phyloP scores from a whole-genome alignment of 2,797 vertebrate genomes.

The Sardinella longiceps region DNA sequence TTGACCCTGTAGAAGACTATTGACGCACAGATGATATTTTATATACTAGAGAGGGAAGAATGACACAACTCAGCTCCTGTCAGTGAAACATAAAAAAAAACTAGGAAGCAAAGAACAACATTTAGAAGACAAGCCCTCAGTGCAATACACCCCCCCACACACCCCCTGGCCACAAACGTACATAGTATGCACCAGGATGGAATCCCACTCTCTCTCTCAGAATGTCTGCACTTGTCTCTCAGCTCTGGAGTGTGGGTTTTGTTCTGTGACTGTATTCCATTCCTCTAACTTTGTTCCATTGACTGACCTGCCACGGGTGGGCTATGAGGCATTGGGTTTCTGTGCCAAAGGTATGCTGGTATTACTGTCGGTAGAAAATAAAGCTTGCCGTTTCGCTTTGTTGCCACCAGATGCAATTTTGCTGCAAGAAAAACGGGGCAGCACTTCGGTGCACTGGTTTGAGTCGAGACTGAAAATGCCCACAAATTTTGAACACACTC shows the following conservation, averaged over 20 bases:
- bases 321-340: constrained; percentile 60
- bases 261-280: constrained; percentile 61
- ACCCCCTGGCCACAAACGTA: constrained; percentile 29
- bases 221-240: constrained; percentile 40
- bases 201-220: constrained; percentile 54
- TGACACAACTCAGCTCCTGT: neutral
- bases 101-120: neutral
- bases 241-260: constrained; percentile 56
- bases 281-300: constrained; percentile 65
- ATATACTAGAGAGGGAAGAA: neutral
- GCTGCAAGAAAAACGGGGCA: constrained; percentile 55
- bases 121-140: neutral
- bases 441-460: constrained; percentile 49
- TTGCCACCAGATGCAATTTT: constrained; percentile 60
- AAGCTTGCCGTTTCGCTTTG: constrained; percentile 60
- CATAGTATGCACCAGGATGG: constrained; percentile 54
- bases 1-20: neutral
- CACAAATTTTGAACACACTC: constrained; percentile 42
- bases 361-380: constrained; percentile 62
- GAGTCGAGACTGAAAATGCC: constrained; percentile 44
- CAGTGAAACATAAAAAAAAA: neutral
- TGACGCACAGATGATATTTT: neutral
- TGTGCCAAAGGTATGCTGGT: constrained; percentile 60
- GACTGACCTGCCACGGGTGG: constrained; percentile 59
- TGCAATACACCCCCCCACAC: neutral